Percentiles rank a stretch among this genome's conserved stretches.
Evolutionary conservation across 30 jellyfish, hydroid and myxozoan genomes (phyloP).

Genomic region (Morbakka virulenta): DNA sequence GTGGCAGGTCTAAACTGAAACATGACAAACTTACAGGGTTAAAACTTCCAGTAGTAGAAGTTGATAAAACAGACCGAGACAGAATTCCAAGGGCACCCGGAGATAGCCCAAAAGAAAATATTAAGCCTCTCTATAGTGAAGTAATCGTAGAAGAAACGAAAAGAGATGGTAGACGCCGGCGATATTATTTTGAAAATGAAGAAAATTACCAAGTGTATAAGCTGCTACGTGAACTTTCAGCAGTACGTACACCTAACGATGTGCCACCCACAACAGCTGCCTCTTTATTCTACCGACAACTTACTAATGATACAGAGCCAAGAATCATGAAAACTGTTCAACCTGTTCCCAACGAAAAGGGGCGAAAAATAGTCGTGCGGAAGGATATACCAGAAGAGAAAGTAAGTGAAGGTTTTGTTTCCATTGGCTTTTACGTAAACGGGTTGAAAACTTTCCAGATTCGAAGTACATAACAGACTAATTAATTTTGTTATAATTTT

Average conservation of each 20-base stretch:
- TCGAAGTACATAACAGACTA: too few relatives aligned
- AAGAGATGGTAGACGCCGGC: neutral
- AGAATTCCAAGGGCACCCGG: too few relatives aligned
- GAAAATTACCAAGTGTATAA: constrained; percentile 58
- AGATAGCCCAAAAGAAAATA: neutral
- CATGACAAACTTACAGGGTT: neutral
- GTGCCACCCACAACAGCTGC: constrained; percentile 67
- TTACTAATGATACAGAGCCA: constrained; percentile 63
- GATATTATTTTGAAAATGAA: constrained; percentile 57
- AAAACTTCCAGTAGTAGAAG: neutral
- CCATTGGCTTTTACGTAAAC: too few relatives aligned
- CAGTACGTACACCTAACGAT: constrained; percentile 18
- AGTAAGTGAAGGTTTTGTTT: too few relatives aligned
- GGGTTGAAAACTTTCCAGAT: too few relatives aligned
- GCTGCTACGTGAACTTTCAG: constrained; percentile 45
- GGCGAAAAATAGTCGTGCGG: neutral
- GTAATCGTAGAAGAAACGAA: neutral
- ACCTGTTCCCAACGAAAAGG: neutral
- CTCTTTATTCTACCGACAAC: constrained; percentile 44
- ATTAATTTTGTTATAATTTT: too few relatives aligned
- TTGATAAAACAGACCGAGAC: neutral
- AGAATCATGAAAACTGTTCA: constrained; percentile 53
- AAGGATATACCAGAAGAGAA: neutral
- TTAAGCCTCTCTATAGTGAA: neutral
- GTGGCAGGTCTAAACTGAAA: neutral